Base-by-base conservation (phyloP, 1,140 invertebrate species). In the Solenopsis fugax region DNA sequence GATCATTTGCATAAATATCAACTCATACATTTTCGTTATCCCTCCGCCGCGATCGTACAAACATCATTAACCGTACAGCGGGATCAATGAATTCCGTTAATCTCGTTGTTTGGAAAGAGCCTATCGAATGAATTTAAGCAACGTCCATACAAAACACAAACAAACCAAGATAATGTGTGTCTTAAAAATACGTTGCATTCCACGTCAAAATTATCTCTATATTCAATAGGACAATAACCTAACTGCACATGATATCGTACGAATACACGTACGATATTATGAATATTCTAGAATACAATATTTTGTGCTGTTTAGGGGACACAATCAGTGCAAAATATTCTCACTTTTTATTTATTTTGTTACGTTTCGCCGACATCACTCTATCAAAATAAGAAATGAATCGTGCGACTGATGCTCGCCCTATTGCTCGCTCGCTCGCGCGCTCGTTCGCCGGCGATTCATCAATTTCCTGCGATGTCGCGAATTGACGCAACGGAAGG, bases 391-490 rank as follows among this genome's bases (percentile, higher is more conserved):
- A 13, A 37, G 18, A 67, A 58, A 58, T 18, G 50, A 65, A 4
- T 72, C 52, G 18, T 10, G 10, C 18, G 48, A 13, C 7, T 48
- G 45, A 48, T 18, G 54, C 18, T 81, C 60, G 52, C 37, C 29
- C 29, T 29, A 29, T 67, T 24, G 52, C 18, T 52, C 50, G 50
- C 16, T 52, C 50, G 50, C 50, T 52, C 56, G 24, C 41, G 13
- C 37, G 21, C 60, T 54, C 45, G 45, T 16, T 54, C 29, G 34
- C 37, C 48, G 56, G 34, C 50, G 84, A 65, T 80, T 85, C 62
- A 50, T 80, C 75, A 85, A 85, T 85, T 85, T 85, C 62, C 50
- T 78, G 75, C 62, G 72, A 60, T 45, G 72, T 76, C 73, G 29
- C 73, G 29, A 65, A 54, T 67, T 56, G 73, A 85, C 82, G 58